Percentiles rank a stretch among this genome's conserved stretches.
Evolutionary conservation across 1,140 invertebrate genomes (phyloP).

Genomic region (Stenopsyche tienmushanensis): DNA sequence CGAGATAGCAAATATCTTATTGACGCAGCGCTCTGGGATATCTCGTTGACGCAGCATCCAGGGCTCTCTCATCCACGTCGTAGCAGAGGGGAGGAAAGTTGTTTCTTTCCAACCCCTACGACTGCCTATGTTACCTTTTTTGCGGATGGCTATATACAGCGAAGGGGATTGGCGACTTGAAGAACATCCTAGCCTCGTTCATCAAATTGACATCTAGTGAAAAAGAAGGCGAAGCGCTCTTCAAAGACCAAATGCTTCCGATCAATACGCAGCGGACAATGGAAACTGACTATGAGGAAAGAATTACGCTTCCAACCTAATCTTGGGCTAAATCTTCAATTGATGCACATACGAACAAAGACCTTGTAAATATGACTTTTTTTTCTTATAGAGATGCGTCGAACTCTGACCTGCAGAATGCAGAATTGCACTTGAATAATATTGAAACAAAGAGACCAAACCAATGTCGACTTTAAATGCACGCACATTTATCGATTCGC

Average conservation of each 20-base stretch:
- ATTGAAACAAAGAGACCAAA: neutral
- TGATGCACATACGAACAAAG: neutral
- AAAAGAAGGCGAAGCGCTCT: constrained; percentile 3
- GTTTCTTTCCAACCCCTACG: constrained; percentile 11
- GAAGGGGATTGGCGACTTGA: constrained; percentile 16
- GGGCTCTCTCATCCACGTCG: neutral
- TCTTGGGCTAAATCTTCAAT: neutral
- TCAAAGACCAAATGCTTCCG: constrained; percentile 1
- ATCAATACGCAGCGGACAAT: constrained; percentile 1
- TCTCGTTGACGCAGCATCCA: constrained; percentile 11
- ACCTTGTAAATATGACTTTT: neutral
- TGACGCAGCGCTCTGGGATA: constrained; percentile 3
- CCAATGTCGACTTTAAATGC: too few relatives aligned
- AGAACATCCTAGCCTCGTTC: constrained; percentile 14
- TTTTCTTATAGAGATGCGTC: neutral
- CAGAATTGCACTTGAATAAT: neutral
- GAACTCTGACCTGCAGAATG: neutral
- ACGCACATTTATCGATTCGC: too few relatives aligned
- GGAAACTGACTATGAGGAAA: neutral
- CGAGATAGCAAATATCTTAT: neutral
- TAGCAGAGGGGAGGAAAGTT: neutral
- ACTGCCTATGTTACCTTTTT: neutral
- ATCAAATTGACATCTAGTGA: constrained; percentile 16
- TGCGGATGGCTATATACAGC: neutral
- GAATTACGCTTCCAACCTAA: neutral